Percentiles rank a stretch among this genome's conserved stretches.
Conservation (phyloP, 2,888 invertebrate genomes). For the Mayetiola destructor region DNA sequence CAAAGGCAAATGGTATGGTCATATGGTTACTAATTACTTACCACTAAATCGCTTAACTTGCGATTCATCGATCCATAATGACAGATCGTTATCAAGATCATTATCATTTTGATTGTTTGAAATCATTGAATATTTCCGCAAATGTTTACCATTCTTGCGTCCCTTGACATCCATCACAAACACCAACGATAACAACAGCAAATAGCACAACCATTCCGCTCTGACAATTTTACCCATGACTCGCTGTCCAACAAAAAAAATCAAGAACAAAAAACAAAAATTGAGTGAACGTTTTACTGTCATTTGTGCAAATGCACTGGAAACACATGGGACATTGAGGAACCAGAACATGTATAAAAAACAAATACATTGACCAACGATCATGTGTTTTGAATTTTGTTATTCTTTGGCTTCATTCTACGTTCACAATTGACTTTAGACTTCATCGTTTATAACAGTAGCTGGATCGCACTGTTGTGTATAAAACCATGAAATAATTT, state of each 20-base stretch:
- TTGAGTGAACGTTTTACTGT: no score
- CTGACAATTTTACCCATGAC: no score
- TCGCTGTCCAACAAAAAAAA: no score
- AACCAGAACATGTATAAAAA: no score
- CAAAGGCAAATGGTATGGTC: not conserved
- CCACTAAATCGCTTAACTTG: conserved; percentile 86
- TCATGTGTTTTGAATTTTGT: no score
- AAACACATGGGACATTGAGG: no score
- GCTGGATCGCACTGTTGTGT: not conserved
- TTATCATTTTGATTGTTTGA: not conserved
- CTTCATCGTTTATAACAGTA: not conserved
- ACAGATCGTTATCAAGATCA: conserved; percentile 41
- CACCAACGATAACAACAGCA: no score
- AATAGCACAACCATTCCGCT: no score
- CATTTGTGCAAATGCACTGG: no score
- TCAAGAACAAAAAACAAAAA: no score
- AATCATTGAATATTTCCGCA: not conserved
- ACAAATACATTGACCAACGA: no score
- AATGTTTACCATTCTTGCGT: conserved; percentile 10
- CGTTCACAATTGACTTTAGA: not conserved
- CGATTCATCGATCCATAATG: conserved; percentile 80
- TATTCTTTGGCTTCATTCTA: not conserved
- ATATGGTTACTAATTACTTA: conserved; percentile 33
- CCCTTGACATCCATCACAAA: not conserved
- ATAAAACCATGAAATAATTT: no score